phyloP scores from a whole-genome alignment of 2,888 invertebrate species.

The Pteria penguin region DNA sequence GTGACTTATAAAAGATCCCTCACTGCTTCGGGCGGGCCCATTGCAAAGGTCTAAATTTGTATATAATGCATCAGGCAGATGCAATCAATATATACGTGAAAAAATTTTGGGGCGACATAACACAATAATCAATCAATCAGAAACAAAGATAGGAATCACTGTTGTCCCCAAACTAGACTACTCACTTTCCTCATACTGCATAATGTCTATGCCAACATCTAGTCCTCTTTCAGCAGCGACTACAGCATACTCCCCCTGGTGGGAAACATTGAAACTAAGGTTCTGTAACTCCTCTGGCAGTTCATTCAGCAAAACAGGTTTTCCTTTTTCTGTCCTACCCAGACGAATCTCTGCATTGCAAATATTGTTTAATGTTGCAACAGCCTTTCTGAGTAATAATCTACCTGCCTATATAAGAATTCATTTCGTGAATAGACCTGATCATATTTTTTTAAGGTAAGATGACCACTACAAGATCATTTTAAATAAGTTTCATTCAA shows the following conservation, averaged over 20 bases:
- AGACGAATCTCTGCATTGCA: slow-evolving; percentile 85
- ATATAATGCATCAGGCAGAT: too few relatives aligned
- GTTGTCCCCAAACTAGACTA: not conserved
- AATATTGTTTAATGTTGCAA: slow-evolving; percentile 84
- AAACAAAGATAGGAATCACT: not conserved
- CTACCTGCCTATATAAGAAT: slow-evolving; percentile 86
- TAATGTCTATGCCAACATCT: slow-evolving; percentile 87
- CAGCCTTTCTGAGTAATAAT: slow-evolving; percentile 91
- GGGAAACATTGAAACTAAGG: slow-evolving; percentile 92
- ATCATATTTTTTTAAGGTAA: too few relatives aligned
- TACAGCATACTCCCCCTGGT: slow-evolving; percentile 92
- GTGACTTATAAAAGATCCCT: too few relatives aligned
- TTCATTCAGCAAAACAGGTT: slow-evolving; percentile 74
- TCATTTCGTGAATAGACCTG: too few relatives aligned
- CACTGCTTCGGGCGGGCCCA: too few relatives aligned
- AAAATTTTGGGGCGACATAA: too few relatives aligned
- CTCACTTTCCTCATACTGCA: slow-evolving; percentile 86
- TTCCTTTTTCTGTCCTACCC: slow-evolving; percentile 79
- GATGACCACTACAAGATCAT: too few relatives aligned
- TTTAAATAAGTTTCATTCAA: too few relatives aligned
- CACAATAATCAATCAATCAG: too few relatives aligned
- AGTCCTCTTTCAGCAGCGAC: slow-evolving; percentile 82
- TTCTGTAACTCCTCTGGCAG: slow-evolving; percentile 34
- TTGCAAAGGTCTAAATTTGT: too few relatives aligned
- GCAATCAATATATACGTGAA: too few relatives aligned